A percentile compares a stretch with the other conserved stretches of the same genome.
These are phyloP conservation scores for Sinodicranocentrus sp. DNA, from an alignment of 2,888 invertebrate species.

Conservation along the genomic window DNA sequence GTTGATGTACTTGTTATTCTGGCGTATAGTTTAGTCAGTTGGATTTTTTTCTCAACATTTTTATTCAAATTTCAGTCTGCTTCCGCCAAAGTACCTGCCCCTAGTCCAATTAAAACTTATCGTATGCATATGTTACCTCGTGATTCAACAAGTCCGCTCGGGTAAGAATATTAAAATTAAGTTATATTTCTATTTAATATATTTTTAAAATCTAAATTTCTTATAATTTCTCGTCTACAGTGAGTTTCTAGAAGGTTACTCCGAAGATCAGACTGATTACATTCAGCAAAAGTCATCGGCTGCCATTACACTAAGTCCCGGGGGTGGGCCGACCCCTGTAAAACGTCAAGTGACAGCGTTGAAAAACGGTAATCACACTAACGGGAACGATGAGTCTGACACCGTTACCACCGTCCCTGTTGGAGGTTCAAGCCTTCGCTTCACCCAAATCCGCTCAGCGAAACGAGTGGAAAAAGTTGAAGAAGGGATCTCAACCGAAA, in stretches of 20 bases:
- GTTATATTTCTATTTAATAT: neutral
- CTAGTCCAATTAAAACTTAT: slow-evolving; percentile 77
- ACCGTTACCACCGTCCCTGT: slow-evolving; percentile 76
- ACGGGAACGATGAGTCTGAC: slow-evolving; percentile 72
- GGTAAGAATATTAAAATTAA: slow-evolving; percentile 52
- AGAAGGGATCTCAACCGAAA: slow-evolving; percentile 84
- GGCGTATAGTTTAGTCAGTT: no score
- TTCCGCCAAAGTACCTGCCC: slow-evolving; percentile 75
- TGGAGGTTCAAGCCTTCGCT: slow-evolving; percentile 80
- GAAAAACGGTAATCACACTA: slow-evolving; percentile 75
- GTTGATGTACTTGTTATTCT: no score
- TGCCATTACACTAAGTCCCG: slow-evolving; percentile 73
- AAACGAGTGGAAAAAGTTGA: slow-evolving; percentile 86
- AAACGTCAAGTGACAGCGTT: slow-evolving; percentile 75
- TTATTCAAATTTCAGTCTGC: slow-evolving; percentile 48
- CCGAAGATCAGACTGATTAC: slow-evolving; percentile 74
- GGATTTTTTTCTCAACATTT: no score
- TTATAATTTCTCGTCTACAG: slow-evolving; percentile 46
- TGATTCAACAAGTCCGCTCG: slow-evolving; percentile 73
- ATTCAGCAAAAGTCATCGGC: slow-evolving; percentile 75
- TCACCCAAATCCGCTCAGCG: slow-evolving; percentile 86
- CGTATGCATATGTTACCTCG: slow-evolving; percentile 70
- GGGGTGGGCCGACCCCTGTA: slow-evolving; percentile 72
- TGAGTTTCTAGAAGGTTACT: slow-evolving; percentile 63
- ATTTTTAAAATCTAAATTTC: neutral